Evolutionary conservation across 2,797 vertebrate species (phyloP).

Genomic region (Echiichthys vipera): DNA sequence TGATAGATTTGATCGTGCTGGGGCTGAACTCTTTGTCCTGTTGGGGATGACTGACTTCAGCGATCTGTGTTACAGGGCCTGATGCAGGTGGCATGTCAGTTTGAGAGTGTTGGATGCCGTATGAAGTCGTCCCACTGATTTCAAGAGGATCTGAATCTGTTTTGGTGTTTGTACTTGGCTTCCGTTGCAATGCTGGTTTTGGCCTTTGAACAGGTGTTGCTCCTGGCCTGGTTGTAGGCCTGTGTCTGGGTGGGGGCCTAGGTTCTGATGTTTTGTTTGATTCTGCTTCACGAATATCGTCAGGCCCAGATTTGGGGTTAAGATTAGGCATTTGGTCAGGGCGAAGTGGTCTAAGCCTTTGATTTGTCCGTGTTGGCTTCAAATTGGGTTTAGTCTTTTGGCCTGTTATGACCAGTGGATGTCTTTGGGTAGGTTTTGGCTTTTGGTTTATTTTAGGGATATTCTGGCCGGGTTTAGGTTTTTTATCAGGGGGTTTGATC

Average conservation of each 20-base stretch:
- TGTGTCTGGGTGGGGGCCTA: slow-evolving; percentile 4
- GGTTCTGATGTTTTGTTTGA: slow-evolving; percentile 42
- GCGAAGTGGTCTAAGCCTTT: background rate
- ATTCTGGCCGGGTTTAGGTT: slow-evolving; percentile 12
- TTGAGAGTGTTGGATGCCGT: slow-evolving; percentile 38
- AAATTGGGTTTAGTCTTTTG: slow-evolving; percentile 41
- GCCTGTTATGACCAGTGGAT: slow-evolving; percentile 7
- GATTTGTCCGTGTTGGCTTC: slow-evolving; percentile 40
- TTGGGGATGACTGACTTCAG: slow-evolving; percentile 41
- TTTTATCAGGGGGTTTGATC: slow-evolving; percentile 11
- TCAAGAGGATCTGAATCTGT: slow-evolving; percentile 28
- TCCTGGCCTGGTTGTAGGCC: slow-evolving; percentile 41
- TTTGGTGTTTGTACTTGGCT: slow-evolving; percentile 47
- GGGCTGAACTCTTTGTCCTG: slow-evolving; percentile 38
- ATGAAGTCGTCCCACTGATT: slow-evolving; percentile 28
- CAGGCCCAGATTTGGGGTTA: slow-evolving; percentile 31
- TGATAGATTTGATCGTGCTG: slow-evolving; percentile 37
- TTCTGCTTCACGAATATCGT: slow-evolving; percentile 16
- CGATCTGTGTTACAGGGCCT: slow-evolving; percentile 25
- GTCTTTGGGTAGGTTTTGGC: slow-evolving; percentile 37
- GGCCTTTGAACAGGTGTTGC: slow-evolving; percentile 43
- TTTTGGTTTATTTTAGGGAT: slow-evolving; percentile 18
- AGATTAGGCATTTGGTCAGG: slow-evolving; percentile 18
- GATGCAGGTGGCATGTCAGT: slow-evolving; percentile 44
- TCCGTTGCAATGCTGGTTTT: slow-evolving; percentile 47